A percentile compares a stretch with the other conserved stretches of the same genome.
Conservation (phyloP, 1,140 invertebrate genomes). For the Drosophila hydei region DNA sequence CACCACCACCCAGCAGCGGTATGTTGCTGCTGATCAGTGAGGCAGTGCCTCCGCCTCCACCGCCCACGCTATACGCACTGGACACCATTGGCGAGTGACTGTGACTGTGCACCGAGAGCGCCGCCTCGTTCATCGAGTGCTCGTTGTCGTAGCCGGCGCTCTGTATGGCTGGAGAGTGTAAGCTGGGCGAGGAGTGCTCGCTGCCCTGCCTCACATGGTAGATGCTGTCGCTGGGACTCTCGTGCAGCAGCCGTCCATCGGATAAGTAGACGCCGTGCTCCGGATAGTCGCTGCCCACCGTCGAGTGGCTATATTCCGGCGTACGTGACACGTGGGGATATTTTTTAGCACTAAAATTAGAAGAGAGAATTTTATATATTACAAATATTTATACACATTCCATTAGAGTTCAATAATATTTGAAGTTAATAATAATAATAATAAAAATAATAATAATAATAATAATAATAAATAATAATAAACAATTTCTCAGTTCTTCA, state of each 20-base stretch:
- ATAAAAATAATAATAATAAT: too few relatives aligned
- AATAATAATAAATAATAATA: too few relatives aligned
- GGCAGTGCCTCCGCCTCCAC: conserved; percentile 37
- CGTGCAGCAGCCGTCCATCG: conserved; percentile 70
- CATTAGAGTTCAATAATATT: too few relatives aligned
- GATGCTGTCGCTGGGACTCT: conserved; percentile 61
- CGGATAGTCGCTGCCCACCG: conserved; percentile 69
- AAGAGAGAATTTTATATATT: too few relatives aligned
- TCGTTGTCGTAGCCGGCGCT: conserved; percentile 70
- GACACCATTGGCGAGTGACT: conserved; percentile 70
- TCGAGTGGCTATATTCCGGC: conserved; percentile 74
- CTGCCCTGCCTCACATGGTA: conserved; percentile 79
- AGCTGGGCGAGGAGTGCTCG: conserved; percentile 77
- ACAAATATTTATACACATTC: too few relatives aligned
- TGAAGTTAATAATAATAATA: too few relatives aligned
- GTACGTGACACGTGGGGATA: conserved; percentile 69
- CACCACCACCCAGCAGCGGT: conserved; percentile 60
- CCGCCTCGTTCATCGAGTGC: conserved; percentile 63
- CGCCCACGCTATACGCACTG: conserved; percentile 60
- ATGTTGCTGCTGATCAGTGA: conserved; percentile 75
- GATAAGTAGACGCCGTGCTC: conserved; percentile 63
- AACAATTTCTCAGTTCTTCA: too few relatives aligned
- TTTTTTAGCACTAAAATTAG: conserved; percentile 65
- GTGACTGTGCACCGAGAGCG: conserved; percentile 64
- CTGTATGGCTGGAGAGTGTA: conserved; percentile 80